Conservation (phyloP, 2,113 vertebrate species). For the Eulemur macaco region DNA sequence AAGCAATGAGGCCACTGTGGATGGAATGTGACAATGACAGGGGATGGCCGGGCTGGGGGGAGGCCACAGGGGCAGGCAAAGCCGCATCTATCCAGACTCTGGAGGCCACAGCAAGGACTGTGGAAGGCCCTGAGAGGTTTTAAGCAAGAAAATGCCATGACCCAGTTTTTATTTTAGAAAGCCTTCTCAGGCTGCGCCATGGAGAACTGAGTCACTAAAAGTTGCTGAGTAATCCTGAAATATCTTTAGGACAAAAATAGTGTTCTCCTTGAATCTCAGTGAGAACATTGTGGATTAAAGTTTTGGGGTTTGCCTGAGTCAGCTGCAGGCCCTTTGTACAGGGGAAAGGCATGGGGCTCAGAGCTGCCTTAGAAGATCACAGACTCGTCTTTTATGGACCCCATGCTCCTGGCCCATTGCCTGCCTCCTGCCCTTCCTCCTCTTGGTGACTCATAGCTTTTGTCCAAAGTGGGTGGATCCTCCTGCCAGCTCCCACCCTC, state of each 20-base stretch:
- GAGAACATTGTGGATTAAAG: neutral
- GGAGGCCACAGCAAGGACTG: neutral
- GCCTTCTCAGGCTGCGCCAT: neutral
- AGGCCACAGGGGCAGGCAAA: neutral
- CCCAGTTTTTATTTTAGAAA: conserved; percentile 63
- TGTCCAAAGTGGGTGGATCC: conserved; percentile 49
- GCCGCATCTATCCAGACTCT: neutral
- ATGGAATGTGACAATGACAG: neutral
- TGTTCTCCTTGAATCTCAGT: conserved; percentile 32
- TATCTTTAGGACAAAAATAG: conserved; percentile 43
- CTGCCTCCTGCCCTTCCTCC: neutral
- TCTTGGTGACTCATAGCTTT: conserved; percentile 60
- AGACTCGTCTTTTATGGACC: neutral
- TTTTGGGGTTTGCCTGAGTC: neutral
- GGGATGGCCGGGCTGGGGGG: rapidly evolving
- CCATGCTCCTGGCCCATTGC: neutral
- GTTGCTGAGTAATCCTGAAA: conserved; percentile 42
- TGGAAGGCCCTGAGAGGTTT: neutral
- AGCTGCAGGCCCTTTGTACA: neutral
- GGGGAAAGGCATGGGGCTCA: neutral
- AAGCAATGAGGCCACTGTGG: neutral
- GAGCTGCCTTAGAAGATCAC: neutral
- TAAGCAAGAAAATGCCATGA: conserved; percentile 38
- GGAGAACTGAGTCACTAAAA: conserved; percentile 57
- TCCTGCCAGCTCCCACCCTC: conserved; percentile 26